Evolutionary conservation across 2,888 invertebrate species (phyloP).

Genomic region (Ecliptopera silaceata): DNA sequence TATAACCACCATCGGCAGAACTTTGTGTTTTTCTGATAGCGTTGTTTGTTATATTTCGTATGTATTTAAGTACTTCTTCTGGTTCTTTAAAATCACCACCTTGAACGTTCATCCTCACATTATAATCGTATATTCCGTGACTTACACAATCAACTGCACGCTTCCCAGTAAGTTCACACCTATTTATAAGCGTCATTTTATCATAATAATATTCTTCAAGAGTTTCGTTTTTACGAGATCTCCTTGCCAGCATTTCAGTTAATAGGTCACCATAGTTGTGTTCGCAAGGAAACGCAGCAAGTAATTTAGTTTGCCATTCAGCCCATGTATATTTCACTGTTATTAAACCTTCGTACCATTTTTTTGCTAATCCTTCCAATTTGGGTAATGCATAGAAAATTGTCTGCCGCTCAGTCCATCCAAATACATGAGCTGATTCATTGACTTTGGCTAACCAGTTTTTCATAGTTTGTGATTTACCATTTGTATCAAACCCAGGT

Average conservation of each 20-base stretch:
- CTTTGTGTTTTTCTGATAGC: not conserved
- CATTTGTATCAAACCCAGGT: slow-evolving; percentile 30
- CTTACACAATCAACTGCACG: slow-evolving; percentile 28
- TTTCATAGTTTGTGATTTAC: too few species aligned
- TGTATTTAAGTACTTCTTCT: not conserved
- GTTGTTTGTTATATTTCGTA: not conserved
- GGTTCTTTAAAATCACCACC: not conserved
- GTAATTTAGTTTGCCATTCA: not conserved
- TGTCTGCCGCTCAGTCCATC: slow-evolving; percentile 33
- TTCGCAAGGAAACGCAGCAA: not conserved
- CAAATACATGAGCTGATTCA: slow-evolving; percentile 29
- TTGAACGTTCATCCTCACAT: not conserved
- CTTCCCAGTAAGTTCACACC: slow-evolving; percentile 25
- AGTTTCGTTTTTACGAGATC: slow-evolving; percentile 21
- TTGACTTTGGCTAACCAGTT: slow-evolving; percentile 32
- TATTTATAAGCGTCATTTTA: slow-evolving; percentile 29
- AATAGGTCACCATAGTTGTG: not conserved
- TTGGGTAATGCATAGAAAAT: slow-evolving; percentile 30
- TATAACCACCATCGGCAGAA: not conserved
- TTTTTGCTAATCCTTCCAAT: slow-evolving; percentile 28
- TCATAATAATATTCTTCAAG: slow-evolving; percentile 32
- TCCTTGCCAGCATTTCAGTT: slow-evolving; percentile 34
- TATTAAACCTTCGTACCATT: slow-evolving; percentile 31
- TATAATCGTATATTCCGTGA: not conserved
- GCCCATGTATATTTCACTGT: slow-evolving; percentile 30